Evolutionary conservation across 2,888 invertebrate species (phyloP).

Genomic region (Onchidella celtica): DNA sequence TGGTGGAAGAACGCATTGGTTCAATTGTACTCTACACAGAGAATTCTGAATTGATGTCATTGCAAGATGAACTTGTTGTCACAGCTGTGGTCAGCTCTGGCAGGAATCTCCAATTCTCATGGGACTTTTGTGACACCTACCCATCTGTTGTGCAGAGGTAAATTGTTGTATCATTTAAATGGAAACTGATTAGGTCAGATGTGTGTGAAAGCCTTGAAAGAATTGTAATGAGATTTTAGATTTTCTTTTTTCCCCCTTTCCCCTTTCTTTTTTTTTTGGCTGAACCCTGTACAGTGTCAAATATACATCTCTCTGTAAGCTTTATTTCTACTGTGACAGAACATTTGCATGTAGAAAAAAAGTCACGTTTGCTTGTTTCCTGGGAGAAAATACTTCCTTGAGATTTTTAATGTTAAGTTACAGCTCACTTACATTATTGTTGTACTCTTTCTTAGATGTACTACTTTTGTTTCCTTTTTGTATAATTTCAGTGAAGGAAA

Average conservation of each 20-base stretch:
- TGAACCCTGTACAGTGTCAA: neutral
- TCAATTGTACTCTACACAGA: constrained; percentile 59
- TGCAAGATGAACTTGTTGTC: constrained; percentile 59
- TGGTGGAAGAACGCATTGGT: constrained; percentile 63
- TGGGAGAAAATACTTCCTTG: too few relatives aligned
- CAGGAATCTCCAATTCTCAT: constrained; percentile 67
- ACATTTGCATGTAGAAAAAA: neutral
- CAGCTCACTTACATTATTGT: too few relatives aligned
- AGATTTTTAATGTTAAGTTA: too few relatives aligned
- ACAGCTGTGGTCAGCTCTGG: constrained; percentile 67
- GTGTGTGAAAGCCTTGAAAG: too few relatives aligned
- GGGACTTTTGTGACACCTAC: constrained; percentile 67
- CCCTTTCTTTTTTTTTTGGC: neutral
- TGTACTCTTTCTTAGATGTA: too few relatives aligned
- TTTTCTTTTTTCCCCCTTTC: too few relatives aligned
- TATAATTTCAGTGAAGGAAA: constrained; percentile 57
- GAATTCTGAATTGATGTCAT: constrained; percentile 56
- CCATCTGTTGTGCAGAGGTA: constrained; percentile 40
- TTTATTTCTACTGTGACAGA: neutral
- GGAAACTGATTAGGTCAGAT: neutral
- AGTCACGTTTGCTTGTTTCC: too few relatives aligned
- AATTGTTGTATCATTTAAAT: neutral
- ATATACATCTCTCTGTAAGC: neutral
- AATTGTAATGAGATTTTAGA: too few relatives aligned
- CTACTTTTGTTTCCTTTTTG: too few relatives aligned